Evolutionary conservation across 1,140 invertebrate genomes (phyloP), one percentile per base, ranked within the genome.

Genomic region (Drosophila nikananu): DNA sequence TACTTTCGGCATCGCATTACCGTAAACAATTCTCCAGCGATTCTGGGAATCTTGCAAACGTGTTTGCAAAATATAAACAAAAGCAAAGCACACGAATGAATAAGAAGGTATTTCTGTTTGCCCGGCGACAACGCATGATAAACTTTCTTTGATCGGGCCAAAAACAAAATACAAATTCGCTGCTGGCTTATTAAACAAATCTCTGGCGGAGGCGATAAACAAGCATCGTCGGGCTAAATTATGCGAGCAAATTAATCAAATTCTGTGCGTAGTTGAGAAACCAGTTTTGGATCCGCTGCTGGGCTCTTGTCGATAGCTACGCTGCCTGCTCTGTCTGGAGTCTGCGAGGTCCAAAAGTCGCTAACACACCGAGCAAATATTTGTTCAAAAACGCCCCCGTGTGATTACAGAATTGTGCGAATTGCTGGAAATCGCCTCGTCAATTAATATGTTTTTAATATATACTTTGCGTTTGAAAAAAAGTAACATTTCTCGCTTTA

Each of bases 221-320:
- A 64, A 74, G 54, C 54, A 55, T 55, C 54, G 35, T 49, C 25
- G 65, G 37, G 62, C 70, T 66, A 77, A 71, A 68, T 70, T 86
- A 86, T 84, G 78, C 73, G 65, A 49, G 66, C 73, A 89, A 81
- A 84, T 84, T 90, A 81, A 90, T 81, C 61, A 84, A 79, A 75
- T 84, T 76, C 77, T 84, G 61, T 55, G 77, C 58, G 51, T 83
- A 83, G 84, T 83, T 78, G 74, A 52, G 70, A 84, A 90, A 81
- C 84, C 80, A 65, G 80, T 89, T 87, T 89, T 52, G 37, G 17
- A 19, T 19, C 27, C 12, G 19, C 10, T 67, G 7, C 21, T 68
- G 5, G 23, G 25, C 21, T 37, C n/a, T 46, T 46, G 21, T 10
- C 52, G 62, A 27, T 41, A 41, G 25, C 23, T 23, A 1, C 49